A percentile compares a stretch with the other conserved stretches of the same genome.
Evolutionary conservation across 2,797 vertebrate species (phyloP).

Genomic region (Kryptolebias ocellatus): DNA sequence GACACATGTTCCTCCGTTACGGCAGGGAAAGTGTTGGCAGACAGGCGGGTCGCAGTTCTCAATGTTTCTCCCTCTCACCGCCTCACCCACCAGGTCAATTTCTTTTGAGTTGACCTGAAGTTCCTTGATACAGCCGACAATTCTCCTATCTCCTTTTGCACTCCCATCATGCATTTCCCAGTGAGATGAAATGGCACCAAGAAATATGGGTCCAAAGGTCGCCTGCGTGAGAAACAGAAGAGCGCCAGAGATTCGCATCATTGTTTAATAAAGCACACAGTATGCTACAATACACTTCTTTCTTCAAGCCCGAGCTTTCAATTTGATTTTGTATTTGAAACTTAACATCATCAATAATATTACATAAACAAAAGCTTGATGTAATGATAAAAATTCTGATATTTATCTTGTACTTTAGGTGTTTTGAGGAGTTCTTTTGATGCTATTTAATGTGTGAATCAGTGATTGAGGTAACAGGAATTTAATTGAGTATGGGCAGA

Average conservation of each 20-base stretch:
- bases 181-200: constrained; percentile 83
- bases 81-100: constrained; percentile 81
- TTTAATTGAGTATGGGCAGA: too few relatives aligned
- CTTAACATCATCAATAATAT: constrained; percentile 27
- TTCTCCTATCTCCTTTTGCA: constrained; percentile 72
- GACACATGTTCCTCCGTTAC: constrained; percentile 86
- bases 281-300: constrained; percentile 19
- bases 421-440: not conserved
- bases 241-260: constrained; percentile 37
- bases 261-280: constrained; percentile 41
- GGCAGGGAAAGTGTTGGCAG: constrained; percentile 84
- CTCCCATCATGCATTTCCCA: constrained; percentile 63
- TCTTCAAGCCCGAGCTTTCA: not conserved
- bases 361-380: constrained; percentile 29
- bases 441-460: not conserved
- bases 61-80: constrained; percentile 83
- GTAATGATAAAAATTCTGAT: constrained; percentile 3
- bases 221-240: constrained; percentile 65
- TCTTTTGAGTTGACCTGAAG: constrained; percentile 86
- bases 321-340: not conserved
- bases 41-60: constrained; percentile 84
- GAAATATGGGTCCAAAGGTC: constrained; percentile 84
- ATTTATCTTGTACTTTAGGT: not conserved
- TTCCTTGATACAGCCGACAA: constrained; percentile 85
- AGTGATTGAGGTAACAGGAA: not conserved